A percentile compares a stretch with the other conserved stretches of the same genome.
These are phyloP conservation scores for Platysternon megacephalum DNA, from an alignment of 2,113 vertebrate genomes.

Conservation along the genomic window DNA sequence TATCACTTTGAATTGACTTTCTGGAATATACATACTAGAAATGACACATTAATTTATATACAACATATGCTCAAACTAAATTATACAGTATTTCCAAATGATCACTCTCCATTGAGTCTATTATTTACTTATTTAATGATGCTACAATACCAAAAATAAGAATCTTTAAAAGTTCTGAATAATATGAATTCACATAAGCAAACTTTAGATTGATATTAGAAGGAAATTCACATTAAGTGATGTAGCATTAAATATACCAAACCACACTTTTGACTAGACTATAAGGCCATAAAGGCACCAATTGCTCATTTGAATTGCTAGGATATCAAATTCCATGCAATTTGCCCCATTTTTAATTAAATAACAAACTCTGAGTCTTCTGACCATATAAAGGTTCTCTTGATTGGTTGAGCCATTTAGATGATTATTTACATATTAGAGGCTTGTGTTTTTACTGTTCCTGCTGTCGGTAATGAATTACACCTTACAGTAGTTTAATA, in stretches of 20 bases:
- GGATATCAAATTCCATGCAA: not conserved
- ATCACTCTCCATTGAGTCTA: fast-evolving
- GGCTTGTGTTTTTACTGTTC: not conserved
- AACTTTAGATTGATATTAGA: not conserved
- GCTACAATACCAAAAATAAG: not conserved
- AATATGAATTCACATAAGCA: not conserved
- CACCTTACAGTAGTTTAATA: not conserved
- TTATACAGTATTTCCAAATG: not conserved
- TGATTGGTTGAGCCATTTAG: not conserved
- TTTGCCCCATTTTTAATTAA: constrained; percentile 3
- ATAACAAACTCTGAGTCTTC: not conserved
- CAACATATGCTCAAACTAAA: not conserved
- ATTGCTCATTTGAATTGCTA: not conserved
- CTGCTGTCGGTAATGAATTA: not conserved
- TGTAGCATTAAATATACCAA: not conserved
- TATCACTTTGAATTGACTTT: not conserved
- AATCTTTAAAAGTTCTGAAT: not conserved
- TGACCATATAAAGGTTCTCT: not conserved
- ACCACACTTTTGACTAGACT: not conserved
- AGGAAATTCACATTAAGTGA: not conserved
- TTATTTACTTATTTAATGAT: not conserved
- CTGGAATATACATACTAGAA: not conserved
- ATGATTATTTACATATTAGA: not conserved
- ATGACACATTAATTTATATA: not conserved
- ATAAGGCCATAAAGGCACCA: not conserved